Conservation (phyloP, 2,113 vertebrate genomes). For the Mus pahari region DNA sequence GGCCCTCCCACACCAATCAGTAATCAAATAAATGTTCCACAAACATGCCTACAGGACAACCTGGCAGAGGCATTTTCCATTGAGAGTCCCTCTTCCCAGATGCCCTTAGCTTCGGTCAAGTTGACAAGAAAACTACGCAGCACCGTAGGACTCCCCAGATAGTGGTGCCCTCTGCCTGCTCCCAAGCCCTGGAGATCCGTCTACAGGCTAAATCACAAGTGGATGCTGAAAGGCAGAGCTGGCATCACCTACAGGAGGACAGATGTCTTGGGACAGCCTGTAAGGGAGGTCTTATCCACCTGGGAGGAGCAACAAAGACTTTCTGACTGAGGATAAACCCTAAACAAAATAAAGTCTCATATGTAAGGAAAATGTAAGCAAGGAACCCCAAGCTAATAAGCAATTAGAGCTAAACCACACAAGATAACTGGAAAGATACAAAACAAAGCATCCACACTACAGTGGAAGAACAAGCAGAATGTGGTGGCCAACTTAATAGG, state of each 20-base stretch:
- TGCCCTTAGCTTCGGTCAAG: not conserved
- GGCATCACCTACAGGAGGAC: fast-evolving
- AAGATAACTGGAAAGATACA: not conserved
- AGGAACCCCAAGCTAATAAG: not conserved
- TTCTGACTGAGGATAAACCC: not conserved
- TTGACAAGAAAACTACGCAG: not conserved
- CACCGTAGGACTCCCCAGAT: not conserved
- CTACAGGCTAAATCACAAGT: not conserved
- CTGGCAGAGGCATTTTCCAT: not conserved
- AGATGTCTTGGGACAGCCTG: not conserved
- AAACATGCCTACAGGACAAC: not conserved
- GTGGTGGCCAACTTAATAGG: not conserved
- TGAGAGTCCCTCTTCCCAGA: not conserved
- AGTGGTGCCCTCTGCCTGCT: fast-evolving
- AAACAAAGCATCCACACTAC: not conserved
- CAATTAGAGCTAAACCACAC: not conserved
- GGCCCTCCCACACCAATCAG: not conserved
- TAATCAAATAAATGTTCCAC: not conserved
- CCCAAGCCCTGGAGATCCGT: not conserved
- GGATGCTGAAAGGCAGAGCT: not conserved
- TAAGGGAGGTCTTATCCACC: not conserved
- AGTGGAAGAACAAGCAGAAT: not conserved
- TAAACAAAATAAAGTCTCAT: not conserved
- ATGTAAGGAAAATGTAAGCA: not conserved
- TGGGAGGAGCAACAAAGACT: fast-evolving